Evolutionary conservation across 30 jellyfish, hydroid and myxozoan genomes (phyloP).

Genomic region (Aurelia sp.): DNA sequence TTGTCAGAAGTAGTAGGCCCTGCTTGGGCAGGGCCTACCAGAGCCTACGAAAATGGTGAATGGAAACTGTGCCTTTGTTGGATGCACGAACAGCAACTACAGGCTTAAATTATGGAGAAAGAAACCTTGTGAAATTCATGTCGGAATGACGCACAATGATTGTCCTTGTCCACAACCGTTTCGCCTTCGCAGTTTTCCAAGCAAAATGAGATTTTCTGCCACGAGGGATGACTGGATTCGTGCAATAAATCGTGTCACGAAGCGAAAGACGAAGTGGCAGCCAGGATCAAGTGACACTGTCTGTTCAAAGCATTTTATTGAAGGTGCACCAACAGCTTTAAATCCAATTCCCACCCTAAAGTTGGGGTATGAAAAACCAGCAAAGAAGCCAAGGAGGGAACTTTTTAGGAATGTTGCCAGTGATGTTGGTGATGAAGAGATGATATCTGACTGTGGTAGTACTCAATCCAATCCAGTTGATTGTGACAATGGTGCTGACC

Average conservation of each 20-base stretch:
- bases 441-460: background rate
- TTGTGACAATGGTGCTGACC: background rate
- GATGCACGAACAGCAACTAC: too few species aligned
- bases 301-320: background rate
- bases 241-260: constrained; percentile 17
- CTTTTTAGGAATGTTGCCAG: background rate
- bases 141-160: too few species aligned
- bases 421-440: background rate
- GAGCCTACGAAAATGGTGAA: background rate
- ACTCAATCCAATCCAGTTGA: background rate
- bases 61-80: too few species aligned
- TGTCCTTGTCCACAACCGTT: too few species aligned
- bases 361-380: background rate
- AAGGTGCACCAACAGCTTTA: too few species aligned
- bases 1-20: background rate
- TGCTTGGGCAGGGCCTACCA: too few species aligned
- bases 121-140: too few species aligned
- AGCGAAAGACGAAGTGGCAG: constrained; percentile 18
- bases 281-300: background rate
- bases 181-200: too few species aligned
- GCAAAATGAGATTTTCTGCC: background rate
- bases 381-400: constrained; percentile 8
- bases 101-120: too few species aligned
- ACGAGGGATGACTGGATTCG: background rate
- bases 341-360: background rate